Evolutionary conservation across 2,888 invertebrate species (phyloP).

Genomic region (Drosophila engyochracea): DNA sequence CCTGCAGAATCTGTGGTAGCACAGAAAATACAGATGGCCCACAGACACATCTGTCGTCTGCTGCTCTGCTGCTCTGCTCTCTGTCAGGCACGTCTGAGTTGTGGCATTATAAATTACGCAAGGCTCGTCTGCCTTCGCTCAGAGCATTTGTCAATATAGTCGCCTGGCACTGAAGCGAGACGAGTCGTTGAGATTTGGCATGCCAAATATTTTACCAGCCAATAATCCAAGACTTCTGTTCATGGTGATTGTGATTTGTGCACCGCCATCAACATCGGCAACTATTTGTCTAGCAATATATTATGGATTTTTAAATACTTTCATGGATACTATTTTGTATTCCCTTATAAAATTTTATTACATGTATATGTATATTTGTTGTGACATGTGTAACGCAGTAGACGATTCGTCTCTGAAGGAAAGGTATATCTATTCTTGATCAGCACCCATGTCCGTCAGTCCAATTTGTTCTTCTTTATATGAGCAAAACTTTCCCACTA

Average conservation of each 20-base stretch:
- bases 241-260: background rate
- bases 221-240: constrained; percentile 47
- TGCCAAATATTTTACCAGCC: constrained; percentile 58
- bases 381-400: background rate
- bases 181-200: constrained; percentile 50
- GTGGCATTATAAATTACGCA: constrained; percentile 74
- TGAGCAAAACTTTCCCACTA: background rate
- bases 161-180: constrained; percentile 23
- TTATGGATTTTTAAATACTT: background rate
- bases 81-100: constrained; percentile 58
- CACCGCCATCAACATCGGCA: background rate
- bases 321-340: background rate
- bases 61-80: constrained; percentile 7
- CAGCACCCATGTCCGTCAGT: background rate
- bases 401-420: background rate
- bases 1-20: constrained; percentile 64
- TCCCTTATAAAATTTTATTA: background rate
- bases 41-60: constrained; percentile 27
- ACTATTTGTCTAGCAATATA: constrained; percentile 4
- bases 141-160: constrained; percentile 71
- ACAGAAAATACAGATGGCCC: background rate
- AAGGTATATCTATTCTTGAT: background rate
- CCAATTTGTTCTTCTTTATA: background rate
- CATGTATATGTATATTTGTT: background rate
- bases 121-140: constrained; percentile 61